Conservation (phyloP, 2,797 vertebrate genomes). For the Fratercula arctica region DNA sequence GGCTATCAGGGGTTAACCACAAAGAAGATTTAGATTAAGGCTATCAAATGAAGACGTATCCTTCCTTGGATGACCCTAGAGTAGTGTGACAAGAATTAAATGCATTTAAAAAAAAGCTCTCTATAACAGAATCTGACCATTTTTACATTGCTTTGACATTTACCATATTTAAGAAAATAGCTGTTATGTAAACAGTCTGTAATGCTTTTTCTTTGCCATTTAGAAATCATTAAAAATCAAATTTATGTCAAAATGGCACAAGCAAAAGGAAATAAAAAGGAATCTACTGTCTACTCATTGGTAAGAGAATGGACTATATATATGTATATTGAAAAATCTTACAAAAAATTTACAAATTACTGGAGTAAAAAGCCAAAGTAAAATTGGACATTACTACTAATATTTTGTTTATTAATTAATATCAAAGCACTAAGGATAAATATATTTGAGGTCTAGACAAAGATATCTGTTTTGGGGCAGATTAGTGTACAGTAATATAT, state of each 20-base stretch:
- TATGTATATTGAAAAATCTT: background rate
- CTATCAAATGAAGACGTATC: constrained; percentile 29
- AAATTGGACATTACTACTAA: background rate
- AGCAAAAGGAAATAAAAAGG: background rate
- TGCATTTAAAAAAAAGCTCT: background rate
- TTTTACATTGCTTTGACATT: background rate
- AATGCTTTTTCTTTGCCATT: background rate
- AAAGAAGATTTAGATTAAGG: constrained; percentile 47
- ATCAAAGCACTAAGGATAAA: background rate
- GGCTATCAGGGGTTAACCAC: constrained; percentile 40
- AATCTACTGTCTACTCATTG: background rate
- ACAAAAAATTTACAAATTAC: background rate
- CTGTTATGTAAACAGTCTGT: background rate
- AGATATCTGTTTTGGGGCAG: background rate
- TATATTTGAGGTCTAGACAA: background rate
- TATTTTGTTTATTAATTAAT: background rate
- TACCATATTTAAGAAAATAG: background rate
- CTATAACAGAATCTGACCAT: background rate
- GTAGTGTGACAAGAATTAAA: constrained; percentile 22
- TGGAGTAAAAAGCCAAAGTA: background rate
- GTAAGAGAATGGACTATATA: background rate
- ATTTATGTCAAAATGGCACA: background rate
- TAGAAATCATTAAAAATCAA: background rate
- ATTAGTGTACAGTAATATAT: background rate
- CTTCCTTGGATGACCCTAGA: background rate